phyloP scores from a whole-genome alignment of 2,888 invertebrate species.

The Auanema freiburgensis region DNA sequence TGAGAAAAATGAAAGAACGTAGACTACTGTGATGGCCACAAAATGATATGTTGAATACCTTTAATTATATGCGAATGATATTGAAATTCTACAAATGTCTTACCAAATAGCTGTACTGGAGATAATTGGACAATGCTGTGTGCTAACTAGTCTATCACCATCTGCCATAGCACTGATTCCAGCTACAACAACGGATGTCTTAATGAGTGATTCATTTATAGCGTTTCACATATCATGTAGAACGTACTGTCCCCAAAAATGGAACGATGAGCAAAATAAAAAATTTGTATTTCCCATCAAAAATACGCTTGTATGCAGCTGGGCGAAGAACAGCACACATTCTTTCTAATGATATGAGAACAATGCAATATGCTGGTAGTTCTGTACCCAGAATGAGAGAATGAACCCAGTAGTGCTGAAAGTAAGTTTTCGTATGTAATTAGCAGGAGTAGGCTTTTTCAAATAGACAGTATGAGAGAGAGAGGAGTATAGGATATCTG shows the following conservation, averaged over 20 bases:
- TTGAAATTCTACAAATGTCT: not conserved
- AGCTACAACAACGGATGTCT: constrained; percentile 6
- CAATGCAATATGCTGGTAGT: constrained; percentile 48
- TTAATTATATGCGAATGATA: not conserved
- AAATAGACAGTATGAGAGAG: too few relatives aligned
- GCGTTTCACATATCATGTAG: not conserved
- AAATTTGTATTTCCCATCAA: constrained; percentile 35
- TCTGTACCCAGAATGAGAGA: constrained; percentile 51
- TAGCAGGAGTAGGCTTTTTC: too few relatives aligned
- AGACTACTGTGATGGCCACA: constrained; percentile 41
- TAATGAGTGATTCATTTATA: too few relatives aligned
- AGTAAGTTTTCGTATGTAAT: too few relatives aligned
- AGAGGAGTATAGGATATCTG: too few relatives aligned
- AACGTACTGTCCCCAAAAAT: constrained; percentile 31
- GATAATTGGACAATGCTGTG: constrained; percentile 13
- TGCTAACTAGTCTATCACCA: not conserved
- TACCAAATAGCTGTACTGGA: constrained; percentile 19
- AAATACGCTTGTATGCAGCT: constrained; percentile 37
- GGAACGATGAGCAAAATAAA: constrained; percentile 21
- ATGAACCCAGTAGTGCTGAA: constrained; percentile 50
- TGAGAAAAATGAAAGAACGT: constrained; percentile 46
- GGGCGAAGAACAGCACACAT: constrained; percentile 43
- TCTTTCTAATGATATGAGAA: constrained; percentile 47
- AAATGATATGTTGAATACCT: constrained; percentile 55
- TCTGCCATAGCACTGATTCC: constrained; percentile 2